phyloP scores from a whole-genome alignment of 2,888 invertebrate genomes.

The Siphlonurus alternatus region DNA sequence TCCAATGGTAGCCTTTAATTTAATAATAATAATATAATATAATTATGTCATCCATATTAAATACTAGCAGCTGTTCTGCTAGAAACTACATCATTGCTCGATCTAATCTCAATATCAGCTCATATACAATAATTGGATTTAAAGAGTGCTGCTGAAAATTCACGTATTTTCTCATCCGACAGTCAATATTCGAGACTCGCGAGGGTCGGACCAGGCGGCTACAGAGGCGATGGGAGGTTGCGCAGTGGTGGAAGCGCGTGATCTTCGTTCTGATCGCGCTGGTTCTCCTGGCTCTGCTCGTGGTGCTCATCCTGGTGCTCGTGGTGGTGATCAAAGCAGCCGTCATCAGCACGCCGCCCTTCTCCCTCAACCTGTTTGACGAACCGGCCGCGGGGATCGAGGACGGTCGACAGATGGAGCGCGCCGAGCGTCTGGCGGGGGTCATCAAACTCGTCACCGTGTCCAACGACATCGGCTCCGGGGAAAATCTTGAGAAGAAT shows the following conservation, averaged over 20 bases:
- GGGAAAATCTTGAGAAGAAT: conserved; percentile 10
- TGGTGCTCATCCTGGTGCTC: background rate
- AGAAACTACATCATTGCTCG: too few species aligned
- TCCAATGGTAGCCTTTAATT: too few species aligned
- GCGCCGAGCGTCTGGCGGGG: conserved; percentile 17
- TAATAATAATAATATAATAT: too few species aligned
- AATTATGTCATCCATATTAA: too few species aligned
- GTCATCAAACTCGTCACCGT: conserved; percentile 19
- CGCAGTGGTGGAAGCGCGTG: background rate
- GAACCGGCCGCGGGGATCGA: conserved; percentile 8
- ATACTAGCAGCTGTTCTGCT: too few species aligned
- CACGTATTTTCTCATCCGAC: too few species aligned
- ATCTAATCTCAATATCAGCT: too few species aligned
- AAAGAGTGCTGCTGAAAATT: too few species aligned
- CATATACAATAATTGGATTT: too few species aligned
- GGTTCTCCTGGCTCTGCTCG: background rate
- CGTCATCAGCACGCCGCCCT: background rate
- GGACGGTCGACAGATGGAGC: conserved; percentile 12
- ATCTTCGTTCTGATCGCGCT: background rate
- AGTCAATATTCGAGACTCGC: background rate
- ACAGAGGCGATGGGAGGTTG: background rate
- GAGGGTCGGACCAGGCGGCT: background rate
- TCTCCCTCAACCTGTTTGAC: background rate
- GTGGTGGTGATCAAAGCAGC: background rate
- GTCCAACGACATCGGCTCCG: conserved; percentile 13